A percentile compares a stretch with the other conserved stretches of the same genome.
These are phyloP conservation scores for Atethmia centrago DNA, from an alignment of 2,888 invertebrate genomes.

Conservation along the genomic window DNA sequence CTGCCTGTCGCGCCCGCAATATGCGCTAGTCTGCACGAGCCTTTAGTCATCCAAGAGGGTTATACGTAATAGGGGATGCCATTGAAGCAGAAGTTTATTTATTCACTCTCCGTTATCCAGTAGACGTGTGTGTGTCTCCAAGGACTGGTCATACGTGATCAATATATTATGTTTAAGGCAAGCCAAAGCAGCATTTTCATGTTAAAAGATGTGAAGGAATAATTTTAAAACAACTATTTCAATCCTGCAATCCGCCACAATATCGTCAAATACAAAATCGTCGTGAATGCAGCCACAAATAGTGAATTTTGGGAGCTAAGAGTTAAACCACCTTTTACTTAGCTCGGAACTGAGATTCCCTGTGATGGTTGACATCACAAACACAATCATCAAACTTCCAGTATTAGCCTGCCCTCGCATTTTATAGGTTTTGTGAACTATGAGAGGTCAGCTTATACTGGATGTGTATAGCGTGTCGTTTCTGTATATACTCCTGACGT, in stretches of 20 bases:
- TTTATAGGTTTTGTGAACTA: neutral
- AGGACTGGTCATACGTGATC: neutral
- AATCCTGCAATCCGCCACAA: neutral
- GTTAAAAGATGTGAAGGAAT: neutral
- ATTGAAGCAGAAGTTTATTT: neutral
- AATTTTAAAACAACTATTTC: neutral
- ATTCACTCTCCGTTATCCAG: neutral
- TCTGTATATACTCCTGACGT: neutral
- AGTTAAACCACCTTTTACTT: neutral
- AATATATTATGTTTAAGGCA: neutral
- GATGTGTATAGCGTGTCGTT: neutral
- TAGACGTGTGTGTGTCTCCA: neutral
- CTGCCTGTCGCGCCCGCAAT: no score
- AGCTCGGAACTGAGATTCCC: neutral
- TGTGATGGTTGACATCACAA: neutral
- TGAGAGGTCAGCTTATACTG: neutral
- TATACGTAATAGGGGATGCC: neutral
- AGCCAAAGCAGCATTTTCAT: neutral
- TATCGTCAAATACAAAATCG: neutral
- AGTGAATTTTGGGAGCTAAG: neutral
- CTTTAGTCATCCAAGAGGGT: neutral
- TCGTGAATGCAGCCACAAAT: neutral
- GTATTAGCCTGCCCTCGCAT: no score
- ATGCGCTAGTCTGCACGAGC: no score
- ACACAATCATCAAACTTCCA: neutral